These are phyloP conservation scores for Marcusenius ussheri DNA, from an alignment of 2,113 vertebrate genomes.

Conservation along the genomic window DNA sequence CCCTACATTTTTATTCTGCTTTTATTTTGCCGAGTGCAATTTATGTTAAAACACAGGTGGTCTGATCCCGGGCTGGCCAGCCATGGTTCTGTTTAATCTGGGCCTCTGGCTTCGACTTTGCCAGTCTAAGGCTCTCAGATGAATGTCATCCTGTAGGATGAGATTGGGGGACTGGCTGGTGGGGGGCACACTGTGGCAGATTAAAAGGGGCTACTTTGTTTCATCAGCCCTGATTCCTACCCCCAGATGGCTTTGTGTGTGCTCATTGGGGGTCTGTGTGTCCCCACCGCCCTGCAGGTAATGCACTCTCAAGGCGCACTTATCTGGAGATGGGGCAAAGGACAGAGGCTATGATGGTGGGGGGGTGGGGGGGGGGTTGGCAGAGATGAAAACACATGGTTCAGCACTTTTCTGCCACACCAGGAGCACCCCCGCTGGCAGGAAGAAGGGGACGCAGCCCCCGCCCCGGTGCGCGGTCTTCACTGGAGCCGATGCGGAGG, in stretches of 20 bases:
- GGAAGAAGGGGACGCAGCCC: background rate
- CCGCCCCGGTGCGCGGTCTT: background rate
- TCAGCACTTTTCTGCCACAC: constrained; percentile 34
- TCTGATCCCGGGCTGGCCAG: constrained; percentile 9
- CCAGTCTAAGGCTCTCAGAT: constrained; percentile 48
- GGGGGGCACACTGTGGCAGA: constrained; percentile 47
- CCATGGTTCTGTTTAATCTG: constrained; percentile 38
- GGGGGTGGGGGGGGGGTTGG: constrained; percentile 12
- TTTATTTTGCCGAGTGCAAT: constrained; percentile 47
- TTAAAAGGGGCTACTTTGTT: constrained; percentile 55
- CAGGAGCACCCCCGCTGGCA: background rate
- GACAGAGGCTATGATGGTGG: background rate
- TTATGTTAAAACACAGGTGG: constrained; percentile 63
- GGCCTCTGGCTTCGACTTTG: constrained; percentile 47
- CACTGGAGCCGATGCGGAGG: background rate
- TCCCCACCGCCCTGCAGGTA: background rate
- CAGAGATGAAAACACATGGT: constrained; percentile 28
- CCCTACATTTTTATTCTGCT: constrained; percentile 24
- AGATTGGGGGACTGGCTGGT: constrained; percentile 38
- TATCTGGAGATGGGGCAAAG: constrained; percentile 17
- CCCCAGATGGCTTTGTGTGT: constrained; percentile 55
- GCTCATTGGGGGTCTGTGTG: background rate
- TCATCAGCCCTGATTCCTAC: constrained; percentile 42
- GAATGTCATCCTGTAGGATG: constrained; percentile 54
- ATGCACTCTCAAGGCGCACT: background rate